phyloP scores from a whole-genome alignment of 2,888 invertebrate genomes.

The Platycheirus rosarum region DNA sequence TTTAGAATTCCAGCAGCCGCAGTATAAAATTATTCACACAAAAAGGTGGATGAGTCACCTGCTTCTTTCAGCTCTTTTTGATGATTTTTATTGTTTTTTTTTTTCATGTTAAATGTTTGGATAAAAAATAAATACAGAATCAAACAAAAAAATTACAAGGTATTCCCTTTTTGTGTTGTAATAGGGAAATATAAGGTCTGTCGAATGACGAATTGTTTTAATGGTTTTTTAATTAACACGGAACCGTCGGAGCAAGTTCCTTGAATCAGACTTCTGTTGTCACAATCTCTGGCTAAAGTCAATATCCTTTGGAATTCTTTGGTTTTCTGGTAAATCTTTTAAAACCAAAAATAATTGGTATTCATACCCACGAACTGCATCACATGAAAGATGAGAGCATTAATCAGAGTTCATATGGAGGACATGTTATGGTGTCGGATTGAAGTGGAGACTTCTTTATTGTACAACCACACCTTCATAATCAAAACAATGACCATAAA shows the following conservation, averaged over 20 bases:
- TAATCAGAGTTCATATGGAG: constrained; percentile 36
- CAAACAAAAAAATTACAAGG: constrained; percentile 54
- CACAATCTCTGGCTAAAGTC: constrained; percentile 27
- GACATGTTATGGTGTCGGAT: constrained; percentile 12
- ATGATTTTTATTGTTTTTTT: constrained; percentile 40
- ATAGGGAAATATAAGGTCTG: constrained; percentile 7
- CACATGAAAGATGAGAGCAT: constrained; percentile 19
- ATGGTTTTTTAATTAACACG: constrained; percentile 10
- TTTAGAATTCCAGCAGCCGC: constrained; percentile 57
- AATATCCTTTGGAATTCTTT: constrained; percentile 58
- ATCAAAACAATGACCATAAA: constrained; percentile 6
- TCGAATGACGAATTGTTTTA: constrained; percentile 55
- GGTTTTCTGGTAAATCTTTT: constrained; percentile 8
- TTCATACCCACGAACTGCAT: constrained; percentile 34
- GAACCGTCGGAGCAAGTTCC: constrained; percentile 32
- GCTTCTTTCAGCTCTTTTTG: constrained; percentile 48
- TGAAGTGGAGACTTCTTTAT: constrained; percentile 22
- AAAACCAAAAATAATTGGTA: constrained; percentile 50
- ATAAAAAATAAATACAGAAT: constrained; percentile 30
- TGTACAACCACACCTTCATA: constrained; percentile 54
- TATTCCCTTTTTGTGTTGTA: constrained; percentile 45
- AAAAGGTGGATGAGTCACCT: constrained; percentile 68
- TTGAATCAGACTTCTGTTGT: no score
- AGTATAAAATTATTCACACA: constrained; percentile 34
- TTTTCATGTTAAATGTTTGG: constrained; percentile 23